These are phyloP conservation scores for Chaenodraco wilsoni DNA, from an alignment of 2,797 vertebrate genomes.

Conservation along the genomic window DNA sequence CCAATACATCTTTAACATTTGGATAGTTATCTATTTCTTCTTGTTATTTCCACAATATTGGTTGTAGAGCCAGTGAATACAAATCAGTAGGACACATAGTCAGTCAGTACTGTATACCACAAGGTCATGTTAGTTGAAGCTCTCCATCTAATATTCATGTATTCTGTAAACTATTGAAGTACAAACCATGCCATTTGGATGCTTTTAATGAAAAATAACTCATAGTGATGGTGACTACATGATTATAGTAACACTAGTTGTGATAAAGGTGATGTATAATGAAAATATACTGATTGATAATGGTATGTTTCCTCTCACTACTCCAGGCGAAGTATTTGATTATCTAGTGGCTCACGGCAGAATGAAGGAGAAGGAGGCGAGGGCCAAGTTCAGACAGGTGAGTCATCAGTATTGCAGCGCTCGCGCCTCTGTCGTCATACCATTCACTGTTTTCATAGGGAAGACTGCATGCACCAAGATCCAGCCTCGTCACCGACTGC, in stretches of 20 bases:
- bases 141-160: conserved; percentile 18
- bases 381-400: conserved; percentile 99
- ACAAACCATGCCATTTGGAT: conserved; percentile 1
- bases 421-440: conserved; percentile 57
- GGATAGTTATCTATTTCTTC: conserved; percentile 4
- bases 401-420: conserved; percentile 65
- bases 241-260: background rate
- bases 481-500: conserved; percentile 71
- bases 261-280: conserved; percentile 1
- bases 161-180: background rate
- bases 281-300: background rate
- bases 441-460: conserved; percentile 46
- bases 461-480: conserved; percentile 72
- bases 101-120: background rate
- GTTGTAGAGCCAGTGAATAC: conserved; percentile 7
- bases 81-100: background rate
- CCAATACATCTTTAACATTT: conserved; percentile 7
- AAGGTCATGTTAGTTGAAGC: background rate
- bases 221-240: background rate
- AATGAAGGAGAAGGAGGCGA: conserved; percentile 98
- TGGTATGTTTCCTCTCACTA: conserved; percentile 8
- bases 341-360: conserved; percentile 96
- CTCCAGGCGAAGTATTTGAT: conserved; percentile 94
- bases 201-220: conserved; percentile 6
- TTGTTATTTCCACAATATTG: background rate